Evolutionary conservation across 2,113 vertebrate genomes (phyloP).

Genomic region (Lichenostomus cassidix): DNA sequence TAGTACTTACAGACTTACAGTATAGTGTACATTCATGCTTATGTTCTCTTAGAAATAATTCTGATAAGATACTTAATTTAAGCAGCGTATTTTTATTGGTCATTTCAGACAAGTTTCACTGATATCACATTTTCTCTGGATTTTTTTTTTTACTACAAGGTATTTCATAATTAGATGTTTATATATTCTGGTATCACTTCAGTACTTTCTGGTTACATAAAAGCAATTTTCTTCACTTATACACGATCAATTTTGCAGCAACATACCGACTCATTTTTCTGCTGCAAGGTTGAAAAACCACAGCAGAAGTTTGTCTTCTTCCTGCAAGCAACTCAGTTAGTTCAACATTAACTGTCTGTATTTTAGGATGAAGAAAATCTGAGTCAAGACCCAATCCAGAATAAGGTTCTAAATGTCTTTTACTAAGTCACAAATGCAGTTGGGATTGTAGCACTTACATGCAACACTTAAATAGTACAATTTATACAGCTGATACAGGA

Average conservation of each 20-base stretch:
- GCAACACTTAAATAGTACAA: neutral
- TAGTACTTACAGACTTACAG: neutral
- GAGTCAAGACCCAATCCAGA: neutral
- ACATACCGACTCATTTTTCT: neutral
- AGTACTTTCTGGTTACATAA: constrained; percentile 25
- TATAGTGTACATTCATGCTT: neutral
- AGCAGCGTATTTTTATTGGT: constrained; percentile 45
- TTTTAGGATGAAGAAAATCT: constrained; percentile 8
- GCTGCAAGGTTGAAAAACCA: neutral
- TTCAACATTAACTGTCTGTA: neutral
- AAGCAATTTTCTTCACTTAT: neutral
- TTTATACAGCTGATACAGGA: neutral
- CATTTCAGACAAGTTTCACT: constrained; percentile 21
- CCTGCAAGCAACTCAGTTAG: neutral
- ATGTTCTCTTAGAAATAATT: constrained; percentile 14
- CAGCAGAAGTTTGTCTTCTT: neutral
- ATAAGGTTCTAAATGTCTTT: neutral
- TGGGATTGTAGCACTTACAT: neutral
- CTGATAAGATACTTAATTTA: constrained; percentile 3
- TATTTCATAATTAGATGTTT: neutral
- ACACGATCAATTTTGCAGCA: neutral
- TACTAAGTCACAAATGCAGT: neutral
- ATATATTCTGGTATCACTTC: neutral
- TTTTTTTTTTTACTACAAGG: constrained; percentile 8
- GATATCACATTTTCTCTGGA: neutral